Conservation (phyloP, 2,113 vertebrate species). For the Rhynchopsitta pachyrhyncha region DNA sequence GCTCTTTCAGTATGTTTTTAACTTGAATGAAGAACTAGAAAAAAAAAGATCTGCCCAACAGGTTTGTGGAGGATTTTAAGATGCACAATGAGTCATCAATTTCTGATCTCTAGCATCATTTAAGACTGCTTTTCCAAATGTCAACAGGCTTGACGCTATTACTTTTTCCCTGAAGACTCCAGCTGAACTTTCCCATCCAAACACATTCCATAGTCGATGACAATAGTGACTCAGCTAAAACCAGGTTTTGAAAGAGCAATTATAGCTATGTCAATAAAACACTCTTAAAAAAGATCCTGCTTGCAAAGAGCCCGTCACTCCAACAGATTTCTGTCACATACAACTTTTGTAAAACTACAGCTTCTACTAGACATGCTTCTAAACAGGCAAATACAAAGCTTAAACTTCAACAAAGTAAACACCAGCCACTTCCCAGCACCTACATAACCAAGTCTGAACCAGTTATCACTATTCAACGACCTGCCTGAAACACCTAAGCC, state of each 20-base stretch:
- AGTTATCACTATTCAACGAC: neutral
- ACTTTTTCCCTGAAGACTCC: constrained; percentile 12
- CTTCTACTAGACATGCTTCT: neutral
- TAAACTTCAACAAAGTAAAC: neutral
- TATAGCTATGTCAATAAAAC: constrained; percentile 2
- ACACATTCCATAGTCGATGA: constrained; percentile 22
- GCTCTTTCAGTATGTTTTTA: neutral
- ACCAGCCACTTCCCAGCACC: neutral
- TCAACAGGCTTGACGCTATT: neutral
- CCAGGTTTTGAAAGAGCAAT: constrained; percentile 6
- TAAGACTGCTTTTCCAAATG: neutral
- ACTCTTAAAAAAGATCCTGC: neutral
- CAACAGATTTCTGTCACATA: neutral
- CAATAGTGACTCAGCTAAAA: constrained; percentile 70
- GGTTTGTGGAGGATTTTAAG: neutral
- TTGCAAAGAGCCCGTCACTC: neutral
- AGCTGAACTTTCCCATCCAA: constrained; percentile 11
- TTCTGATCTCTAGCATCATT: neutral
- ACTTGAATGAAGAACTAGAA: neutral
- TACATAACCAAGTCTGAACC: neutral
- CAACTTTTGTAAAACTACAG: neutral
- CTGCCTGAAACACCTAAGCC: neutral
- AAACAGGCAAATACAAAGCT: neutral
- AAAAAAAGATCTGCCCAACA: neutral
- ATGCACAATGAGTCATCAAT: neutral